Base-by-base conservation (phyloP, 2,888 invertebrate species). In the Taenaris catops region DNA sequence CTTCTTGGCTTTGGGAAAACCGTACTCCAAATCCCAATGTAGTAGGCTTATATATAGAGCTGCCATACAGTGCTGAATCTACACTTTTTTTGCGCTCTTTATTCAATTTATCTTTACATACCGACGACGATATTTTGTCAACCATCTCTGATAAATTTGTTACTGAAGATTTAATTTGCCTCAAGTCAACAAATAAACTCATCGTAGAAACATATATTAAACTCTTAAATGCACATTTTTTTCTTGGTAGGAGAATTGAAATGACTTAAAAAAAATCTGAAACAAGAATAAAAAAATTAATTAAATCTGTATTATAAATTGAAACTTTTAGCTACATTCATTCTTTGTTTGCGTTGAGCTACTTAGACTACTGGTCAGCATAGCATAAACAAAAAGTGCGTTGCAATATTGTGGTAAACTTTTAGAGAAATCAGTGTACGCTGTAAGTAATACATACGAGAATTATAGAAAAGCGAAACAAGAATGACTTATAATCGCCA, bases 111-210 rank as follows among this genome's bases (percentile, higher is more conserved):
- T 75, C 71, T 60, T 68, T 72, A 11, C 47, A 45, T 2, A 74
- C 69, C 12, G 69, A 57, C 8, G 70, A 63, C 26, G 86, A 78
- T 63, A 86, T 75, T 52, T 80, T 81, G 48, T 86, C 86, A 23
- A 86, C 86, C 84, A 86, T 84, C 44, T 83, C 79, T 1, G 86
- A 84, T 9, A 86, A 65, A 42, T 81, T 86, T 49, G 75, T 73
- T 53, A 86, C 84, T 35, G 86, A 86, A 38, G 84, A 71, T 53
- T 81, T 84, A 48, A 86, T 81, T 50, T 81, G 81, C 43, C 86
- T 71, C 58, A 86, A 70, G 61, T 86, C 84, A 46, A 86, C 84
- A 55, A 83, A 86, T 60, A 86, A 71, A 63, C 86, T 86, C 86
- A 86, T 86, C 48, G 43, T 72, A 49, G 37, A 18, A 27, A 34